A percentile compares a stretch with the other conserved stretches of the same genome.
Evolutionary conservation across 92 coral and sea anemone genomes (phyloP).

Genomic region (Actinostola sp.): DNA sequence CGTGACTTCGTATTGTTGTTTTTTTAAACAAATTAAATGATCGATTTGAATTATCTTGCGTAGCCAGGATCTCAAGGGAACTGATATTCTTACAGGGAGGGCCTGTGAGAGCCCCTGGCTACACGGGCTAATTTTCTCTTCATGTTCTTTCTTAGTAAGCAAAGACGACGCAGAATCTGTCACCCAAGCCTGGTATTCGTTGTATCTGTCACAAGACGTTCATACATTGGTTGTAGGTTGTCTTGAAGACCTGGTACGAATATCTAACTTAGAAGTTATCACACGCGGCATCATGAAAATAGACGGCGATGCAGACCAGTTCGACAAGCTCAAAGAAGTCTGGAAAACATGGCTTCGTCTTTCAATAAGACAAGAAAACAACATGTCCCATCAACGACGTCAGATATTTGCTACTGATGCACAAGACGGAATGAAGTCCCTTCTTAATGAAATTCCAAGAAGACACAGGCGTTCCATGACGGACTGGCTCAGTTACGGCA

Average conservation of each 20-base stretch:
- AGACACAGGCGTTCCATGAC: conserved; percentile 58
- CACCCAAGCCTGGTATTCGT: conserved; percentile 87
- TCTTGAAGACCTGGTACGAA: conserved; percentile 40
- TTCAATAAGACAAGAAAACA: conserved; percentile 8
- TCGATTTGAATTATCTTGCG: too few species aligned
- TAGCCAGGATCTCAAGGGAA: too few species aligned
- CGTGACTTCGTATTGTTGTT: too few species aligned
- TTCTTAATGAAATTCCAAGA: conserved; percentile 48
- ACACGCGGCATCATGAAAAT: conserved; percentile 61
- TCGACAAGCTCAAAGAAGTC: conserved; percentile 34
- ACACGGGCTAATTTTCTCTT: neutral
- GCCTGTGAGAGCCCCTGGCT: too few species aligned
- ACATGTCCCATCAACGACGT: conserved; percentile 39
- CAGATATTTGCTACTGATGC: conserved; percentile 4
- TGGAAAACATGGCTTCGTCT: conserved; percentile 73
- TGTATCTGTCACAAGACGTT: conserved; percentile 46
- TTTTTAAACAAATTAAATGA: too few species aligned
- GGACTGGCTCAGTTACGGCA: conserved; percentile 70
- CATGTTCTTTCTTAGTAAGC: conserved; percentile 10
- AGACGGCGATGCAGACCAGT: conserved; percentile 21
- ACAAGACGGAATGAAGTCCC: conserved; percentile 23
- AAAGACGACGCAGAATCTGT: conserved; percentile 48
- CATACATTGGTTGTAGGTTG: conserved; percentile 34
- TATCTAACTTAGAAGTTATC: conserved; percentile 46
- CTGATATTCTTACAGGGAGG: too few species aligned